Conservation (phyloP, 2,113 vertebrate genomes). For the Empidonax alnorum region DNA sequence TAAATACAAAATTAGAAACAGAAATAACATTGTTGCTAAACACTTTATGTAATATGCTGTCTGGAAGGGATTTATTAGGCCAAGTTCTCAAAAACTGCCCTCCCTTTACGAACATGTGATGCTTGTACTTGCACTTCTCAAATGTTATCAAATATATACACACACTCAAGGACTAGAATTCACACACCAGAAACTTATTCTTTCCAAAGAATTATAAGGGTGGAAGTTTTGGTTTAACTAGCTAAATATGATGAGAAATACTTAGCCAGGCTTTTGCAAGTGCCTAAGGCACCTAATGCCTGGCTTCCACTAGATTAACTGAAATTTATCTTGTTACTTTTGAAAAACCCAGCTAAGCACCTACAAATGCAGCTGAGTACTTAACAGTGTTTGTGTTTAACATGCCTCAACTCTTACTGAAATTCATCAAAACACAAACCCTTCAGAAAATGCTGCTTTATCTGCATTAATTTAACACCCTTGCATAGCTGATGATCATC, state of each 20-base stretch:
- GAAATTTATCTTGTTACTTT: background rate
- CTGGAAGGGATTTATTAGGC: slow-evolving; percentile 32
- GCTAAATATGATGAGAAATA: background rate
- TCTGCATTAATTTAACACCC: background rate
- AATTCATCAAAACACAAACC: background rate
- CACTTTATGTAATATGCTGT: slow-evolving; percentile 39
- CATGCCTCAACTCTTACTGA: background rate
- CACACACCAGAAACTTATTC: background rate
- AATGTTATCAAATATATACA: background rate
- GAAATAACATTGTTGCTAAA: slow-evolving; percentile 55
- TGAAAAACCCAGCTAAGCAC: background rate
- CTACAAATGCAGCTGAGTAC: background rate
- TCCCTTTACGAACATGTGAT: background rate
- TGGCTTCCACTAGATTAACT: background rate
- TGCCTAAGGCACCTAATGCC: background rate
- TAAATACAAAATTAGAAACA: slow-evolving; percentile 65
- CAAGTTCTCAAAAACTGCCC: slow-evolving; percentile 10
- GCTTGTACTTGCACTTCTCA: background rate
- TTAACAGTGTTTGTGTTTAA: background rate
- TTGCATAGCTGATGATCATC: background rate
- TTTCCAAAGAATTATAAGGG: background rate
- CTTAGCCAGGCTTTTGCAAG: background rate
- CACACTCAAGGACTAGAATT: background rate
- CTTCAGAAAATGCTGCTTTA: background rate
- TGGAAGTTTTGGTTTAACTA: background rate